phyloP scores from a whole-genome alignment of 2,888 invertebrate species.

The Dexiosoma caninum region DNA sequence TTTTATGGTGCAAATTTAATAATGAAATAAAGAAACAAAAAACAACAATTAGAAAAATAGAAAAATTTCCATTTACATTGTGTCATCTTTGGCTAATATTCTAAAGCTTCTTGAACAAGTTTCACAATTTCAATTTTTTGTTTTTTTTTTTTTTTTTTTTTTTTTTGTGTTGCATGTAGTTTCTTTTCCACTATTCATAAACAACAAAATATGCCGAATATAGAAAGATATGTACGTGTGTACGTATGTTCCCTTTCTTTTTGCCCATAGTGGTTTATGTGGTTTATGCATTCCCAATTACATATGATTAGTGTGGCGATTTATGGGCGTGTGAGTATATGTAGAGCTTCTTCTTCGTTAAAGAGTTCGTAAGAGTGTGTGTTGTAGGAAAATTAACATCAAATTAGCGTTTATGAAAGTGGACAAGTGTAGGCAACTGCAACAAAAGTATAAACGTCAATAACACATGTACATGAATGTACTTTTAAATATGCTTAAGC shows the following conservation, averaged over 20 bases:
- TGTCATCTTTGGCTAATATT: constrained; percentile 20
- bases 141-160: not conserved
- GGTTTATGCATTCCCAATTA: too few relatives aligned
- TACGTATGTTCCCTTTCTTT: not conserved
- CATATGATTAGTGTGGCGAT: too few relatives aligned
- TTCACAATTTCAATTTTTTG: not conserved
- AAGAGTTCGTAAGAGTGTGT: constrained; percentile 15
- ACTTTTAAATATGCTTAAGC: not conserved
- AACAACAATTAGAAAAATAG: too few relatives aligned
- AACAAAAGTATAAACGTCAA: constrained; percentile 54
- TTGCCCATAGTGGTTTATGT: not conserved
- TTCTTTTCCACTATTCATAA: constrained; percentile 10
- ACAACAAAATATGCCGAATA: not conserved
- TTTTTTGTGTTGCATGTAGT: not conserved
- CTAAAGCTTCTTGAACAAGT: constrained; percentile 33
- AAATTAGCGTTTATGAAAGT: constrained; percentile 48
- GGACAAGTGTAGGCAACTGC: constrained; percentile 58
- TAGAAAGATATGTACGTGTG: too few relatives aligned
- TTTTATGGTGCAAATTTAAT: constrained; percentile 32
- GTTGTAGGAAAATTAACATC: constrained; percentile 49
- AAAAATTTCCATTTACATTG: constrained; percentile 31
- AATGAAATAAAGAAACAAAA: too few relatives aligned
- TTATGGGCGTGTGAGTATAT: not conserved
- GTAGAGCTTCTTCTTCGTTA: not conserved
- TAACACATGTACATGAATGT: not conserved